Evolutionary conservation across 2,797 vertebrate species (phyloP).

Genomic region (Sparidentex hasta): DNA sequence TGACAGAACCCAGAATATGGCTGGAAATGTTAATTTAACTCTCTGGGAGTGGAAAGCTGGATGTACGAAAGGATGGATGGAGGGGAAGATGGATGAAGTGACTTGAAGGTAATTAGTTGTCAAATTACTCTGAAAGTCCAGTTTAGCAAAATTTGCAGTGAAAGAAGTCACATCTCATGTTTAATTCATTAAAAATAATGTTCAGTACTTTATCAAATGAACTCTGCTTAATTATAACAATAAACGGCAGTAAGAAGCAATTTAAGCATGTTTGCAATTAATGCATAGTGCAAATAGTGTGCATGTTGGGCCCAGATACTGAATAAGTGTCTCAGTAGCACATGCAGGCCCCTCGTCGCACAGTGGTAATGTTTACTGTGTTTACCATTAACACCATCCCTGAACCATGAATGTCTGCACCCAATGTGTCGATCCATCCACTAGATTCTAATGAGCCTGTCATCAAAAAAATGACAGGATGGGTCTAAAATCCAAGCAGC

Average conservation of each 20-base stretch:
- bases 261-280: constrained; percentile 22
- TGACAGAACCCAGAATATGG: constrained; percentile 44
- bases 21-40: constrained; percentile 54
- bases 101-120: constrained; percentile 41
- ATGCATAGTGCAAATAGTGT: background rate
- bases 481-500: no score
- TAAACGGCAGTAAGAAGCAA: background rate
- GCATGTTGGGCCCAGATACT: constrained; percentile 5
- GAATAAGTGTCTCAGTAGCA: background rate
- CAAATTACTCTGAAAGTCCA: constrained; percentile 36
- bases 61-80: constrained; percentile 10
- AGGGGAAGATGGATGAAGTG: constrained; percentile 38
- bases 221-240: constrained; percentile 16
- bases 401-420: background rate
- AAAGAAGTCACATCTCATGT: constrained; percentile 37
- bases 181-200: constrained; percentile 29
- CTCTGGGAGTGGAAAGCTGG: constrained; percentile 3
- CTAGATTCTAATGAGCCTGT: background rate
- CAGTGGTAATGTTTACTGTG: background rate
- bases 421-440: background rate
- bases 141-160: constrained; percentile 18
- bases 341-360: background rate
- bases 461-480: no score
- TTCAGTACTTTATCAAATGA: constrained; percentile 35
- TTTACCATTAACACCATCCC: background rate